These are phyloP conservation scores for Martes martes DNA, from an alignment of 2,113 vertebrate species.

Conservation along the genomic window DNA sequence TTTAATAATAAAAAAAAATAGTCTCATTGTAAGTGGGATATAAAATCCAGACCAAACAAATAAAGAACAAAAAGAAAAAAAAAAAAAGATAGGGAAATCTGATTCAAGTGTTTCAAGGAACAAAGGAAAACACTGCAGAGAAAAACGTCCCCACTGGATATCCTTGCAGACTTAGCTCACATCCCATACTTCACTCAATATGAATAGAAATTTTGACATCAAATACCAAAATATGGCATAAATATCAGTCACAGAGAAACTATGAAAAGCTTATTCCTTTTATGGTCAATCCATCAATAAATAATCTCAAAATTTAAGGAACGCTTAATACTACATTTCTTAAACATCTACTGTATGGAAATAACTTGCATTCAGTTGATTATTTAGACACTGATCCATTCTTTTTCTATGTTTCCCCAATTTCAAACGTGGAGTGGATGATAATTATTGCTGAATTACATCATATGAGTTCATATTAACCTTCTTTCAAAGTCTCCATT, in stretches of 20 bases:
- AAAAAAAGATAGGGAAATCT: neutral
- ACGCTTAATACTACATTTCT: neutral
- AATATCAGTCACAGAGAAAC: neutral
- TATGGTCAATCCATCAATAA: neutral
- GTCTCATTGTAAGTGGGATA: neutral
- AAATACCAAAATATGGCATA: neutral
- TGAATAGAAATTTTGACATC: neutral
- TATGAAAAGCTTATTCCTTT: neutral
- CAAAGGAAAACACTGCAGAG: neutral
- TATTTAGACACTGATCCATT: neutral
- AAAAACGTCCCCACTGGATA: neutral
- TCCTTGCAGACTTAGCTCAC: neutral
- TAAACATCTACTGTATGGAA: neutral
- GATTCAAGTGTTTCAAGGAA: neutral
- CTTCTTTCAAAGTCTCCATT: neutral
- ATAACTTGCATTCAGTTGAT: neutral
- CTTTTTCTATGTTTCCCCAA: neutral
- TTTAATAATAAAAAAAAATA: neutral
- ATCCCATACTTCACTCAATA: neutral
- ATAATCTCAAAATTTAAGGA: neutral
- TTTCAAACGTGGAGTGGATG: neutral
- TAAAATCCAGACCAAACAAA: neutral
- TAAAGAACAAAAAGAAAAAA: neutral
- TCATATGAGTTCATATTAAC: neutral
- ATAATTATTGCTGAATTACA: neutral